Conservation (phyloP, 2,797 vertebrate species). For the Helostoma temminkii region DNA sequence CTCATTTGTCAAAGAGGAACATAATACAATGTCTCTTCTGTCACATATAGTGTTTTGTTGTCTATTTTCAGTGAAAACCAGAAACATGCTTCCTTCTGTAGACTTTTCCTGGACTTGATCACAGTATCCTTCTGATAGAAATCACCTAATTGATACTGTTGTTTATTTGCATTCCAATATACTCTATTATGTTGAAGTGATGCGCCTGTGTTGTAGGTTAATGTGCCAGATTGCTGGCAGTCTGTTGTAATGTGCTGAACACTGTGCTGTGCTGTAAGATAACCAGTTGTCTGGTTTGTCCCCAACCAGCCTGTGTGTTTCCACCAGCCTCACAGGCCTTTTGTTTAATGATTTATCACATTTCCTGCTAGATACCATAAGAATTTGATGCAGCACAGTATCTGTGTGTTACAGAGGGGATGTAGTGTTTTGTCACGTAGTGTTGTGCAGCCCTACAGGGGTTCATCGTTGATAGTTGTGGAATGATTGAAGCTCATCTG, state of each 20-base stretch:
- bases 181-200: conserved; percentile 52
- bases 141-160: conserved; percentile 35
- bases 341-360: conserved; percentile 69
- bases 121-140: conserved; percentile 31
- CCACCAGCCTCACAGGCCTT: conserved; percentile 47
- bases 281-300: conserved; percentile 49
- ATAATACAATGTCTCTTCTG: neutral
- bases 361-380: conserved; percentile 66
- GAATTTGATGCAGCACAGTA: conserved; percentile 39
- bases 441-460: conserved; percentile 33
- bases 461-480: conserved; percentile 45
- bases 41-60: neutral
- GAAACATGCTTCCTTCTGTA: conserved; percentile 8
- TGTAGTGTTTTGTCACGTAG: conserved; percentile 40
- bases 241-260: conserved; percentile 35
- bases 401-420: conserved; percentile 12
- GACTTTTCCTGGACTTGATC: conserved; percentile 15
- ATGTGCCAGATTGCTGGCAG: conserved; percentile 32
- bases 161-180: conserved; percentile 55
- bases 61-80: conserved; percentile 9
- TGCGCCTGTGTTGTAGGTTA: conserved; percentile 17
- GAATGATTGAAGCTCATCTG: conserved; percentile 35
- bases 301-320: conserved; percentile 61
- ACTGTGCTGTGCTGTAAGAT: conserved; percentile 38
- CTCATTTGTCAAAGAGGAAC: neutral